Base-by-base conservation (phyloP, 2,797 vertebrate genomes). In the Gambusia yucatana region DNA sequence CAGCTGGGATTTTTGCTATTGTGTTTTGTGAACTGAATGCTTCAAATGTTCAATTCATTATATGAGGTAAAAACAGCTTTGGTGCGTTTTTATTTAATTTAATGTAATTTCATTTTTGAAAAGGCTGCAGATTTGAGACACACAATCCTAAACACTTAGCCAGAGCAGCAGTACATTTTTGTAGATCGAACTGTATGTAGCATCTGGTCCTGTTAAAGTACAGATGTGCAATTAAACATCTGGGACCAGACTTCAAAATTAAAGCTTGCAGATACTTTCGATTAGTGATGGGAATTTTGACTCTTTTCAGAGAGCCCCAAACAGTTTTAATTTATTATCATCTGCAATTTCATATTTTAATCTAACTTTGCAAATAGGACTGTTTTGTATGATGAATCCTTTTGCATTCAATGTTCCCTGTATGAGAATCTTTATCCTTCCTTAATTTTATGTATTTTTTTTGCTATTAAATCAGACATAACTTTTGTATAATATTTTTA, bases 21-120 rank as follows among this genome's bases (percentile, higher is more conserved):
- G 52, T 65, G 43, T 41, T 52, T 43, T 1, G 1, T 30, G 3
- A 43, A 16, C 76, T 1, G 39, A 75, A 47, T 76, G 39, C 77
- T 76, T 75, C 70, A 57, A 52, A 3, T 46, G 25, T 61, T 55
- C 61, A 73, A 57, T 65, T 33, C 43, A 72, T 41, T 47, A n/a
- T 13, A 67, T 47, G 0, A 11, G 6, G 46, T 75, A 44, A 63
- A 33, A 41, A 65, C 33, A 76, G n/a, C 76, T 72, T 16, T 73
- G 39, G 10, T 6, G 20, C 44, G 28, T 30, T 43, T 33, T 28
- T 6, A 28, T 46, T 8, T 44, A 16, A 43, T 6, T 69, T 43
- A n/a, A 41, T 69, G 20, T 11, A 5, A n/a, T 70, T 28, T 16
- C 16, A 46, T 44, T 69, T 59, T 61, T 4, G 9, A 65, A 20